These are phyloP conservation scores for Rhagonycha fulva DNA, from an alignment of 2,888 invertebrate species.

Conservation along the genomic window DNA sequence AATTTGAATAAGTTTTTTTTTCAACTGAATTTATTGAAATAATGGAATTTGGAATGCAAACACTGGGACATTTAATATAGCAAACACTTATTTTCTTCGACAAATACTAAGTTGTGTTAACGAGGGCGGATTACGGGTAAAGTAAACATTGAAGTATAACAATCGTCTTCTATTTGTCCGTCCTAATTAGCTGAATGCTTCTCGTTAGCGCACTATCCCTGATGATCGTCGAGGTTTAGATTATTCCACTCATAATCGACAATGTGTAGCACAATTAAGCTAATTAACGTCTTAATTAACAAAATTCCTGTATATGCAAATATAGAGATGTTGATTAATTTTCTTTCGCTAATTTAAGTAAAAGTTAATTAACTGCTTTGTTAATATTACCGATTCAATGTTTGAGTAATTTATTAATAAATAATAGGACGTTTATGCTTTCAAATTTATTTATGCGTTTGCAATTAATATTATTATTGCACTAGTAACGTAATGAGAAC, in stretches of 20 bases:
- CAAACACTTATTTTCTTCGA: slow-evolving; percentile 30
- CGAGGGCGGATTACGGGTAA: slow-evolving; percentile 35
- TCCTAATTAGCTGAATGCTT: slow-evolving; percentile 43
- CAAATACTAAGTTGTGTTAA: slow-evolving; percentile 31
- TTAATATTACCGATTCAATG: slow-evolving; percentile 31
- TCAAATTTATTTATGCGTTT: slow-evolving; percentile 18
- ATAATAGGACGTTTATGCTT: slow-evolving; percentile 16
- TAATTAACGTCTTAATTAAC: slow-evolving; percentile 43
- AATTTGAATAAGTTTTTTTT: slow-evolving; percentile 5
- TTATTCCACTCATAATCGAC: slow-evolving; percentile 36
- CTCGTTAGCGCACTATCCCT: slow-evolving; percentile 39
- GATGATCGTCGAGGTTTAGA: slow-evolving; percentile 31
- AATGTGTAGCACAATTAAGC: slow-evolving; percentile 40
- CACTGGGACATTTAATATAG: slow-evolving; percentile 17
- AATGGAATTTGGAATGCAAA: not conserved
- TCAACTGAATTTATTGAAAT: not conserved
- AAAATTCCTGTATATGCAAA: slow-evolving; percentile 30
- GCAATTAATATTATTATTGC: slow-evolving; percentile 20
- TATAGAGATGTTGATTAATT: slow-evolving; percentile 33
- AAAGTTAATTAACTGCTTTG: slow-evolving; percentile 39
- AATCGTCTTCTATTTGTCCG: slow-evolving; percentile 42
- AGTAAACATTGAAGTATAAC: slow-evolving; percentile 38
- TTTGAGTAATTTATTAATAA: slow-evolving; percentile 24
- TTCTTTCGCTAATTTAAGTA: slow-evolving; percentile 36
- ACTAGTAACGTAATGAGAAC: slow-evolving; percentile 15